Conservation (phyloP, 1,140 invertebrate species). For the Lordiphosa stackelbergi region DNA sequence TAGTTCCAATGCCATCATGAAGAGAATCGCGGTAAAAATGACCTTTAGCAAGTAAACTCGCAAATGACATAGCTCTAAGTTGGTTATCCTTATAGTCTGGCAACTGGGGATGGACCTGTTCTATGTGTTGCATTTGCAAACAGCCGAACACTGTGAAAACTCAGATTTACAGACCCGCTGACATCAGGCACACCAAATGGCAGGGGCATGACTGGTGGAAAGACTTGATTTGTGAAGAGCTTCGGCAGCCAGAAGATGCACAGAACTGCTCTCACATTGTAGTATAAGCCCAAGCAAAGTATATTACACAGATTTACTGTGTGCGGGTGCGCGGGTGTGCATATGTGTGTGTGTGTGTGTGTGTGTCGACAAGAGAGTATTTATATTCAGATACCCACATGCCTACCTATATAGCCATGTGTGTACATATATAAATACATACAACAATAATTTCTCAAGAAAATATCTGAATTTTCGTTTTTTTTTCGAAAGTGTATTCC, state of each 20-base stretch:
- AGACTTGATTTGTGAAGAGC: constrained; percentile 9
- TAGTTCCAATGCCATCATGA: too few relatives aligned
- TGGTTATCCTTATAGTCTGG: too few relatives aligned
- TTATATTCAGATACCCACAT: constrained; percentile 11
- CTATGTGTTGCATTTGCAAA: too few relatives aligned
- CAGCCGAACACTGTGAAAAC: not conserved
- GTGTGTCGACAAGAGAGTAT: constrained; percentile 10
- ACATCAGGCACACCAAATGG: not conserved
- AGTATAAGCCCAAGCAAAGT: constrained; percentile 4
- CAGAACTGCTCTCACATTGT: constrained; percentile 3
- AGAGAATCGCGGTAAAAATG: too few relatives aligned
- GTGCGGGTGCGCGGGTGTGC: constrained; percentile 1
- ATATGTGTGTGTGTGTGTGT: not conserved
- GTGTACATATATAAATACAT: constrained; percentile 25
- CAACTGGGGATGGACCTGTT: too few relatives aligned
- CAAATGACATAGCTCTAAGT: too few relatives aligned
- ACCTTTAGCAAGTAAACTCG: too few relatives aligned
- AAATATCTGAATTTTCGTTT: constrained; percentile 24
- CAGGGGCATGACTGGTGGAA: constrained; percentile 7
- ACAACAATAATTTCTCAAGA: constrained; percentile 36
- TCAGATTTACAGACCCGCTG: not conserved
- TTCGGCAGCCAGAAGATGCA: constrained; percentile 1
- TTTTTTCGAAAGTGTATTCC: constrained; percentile 20
- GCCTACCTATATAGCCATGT: constrained; percentile 1
- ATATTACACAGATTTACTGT: constrained; percentile 13